Evolutionary conservation across 2,113 vertebrate genomes (phyloP).

Genomic region (Anarrhichthys ocellatus): DNA sequence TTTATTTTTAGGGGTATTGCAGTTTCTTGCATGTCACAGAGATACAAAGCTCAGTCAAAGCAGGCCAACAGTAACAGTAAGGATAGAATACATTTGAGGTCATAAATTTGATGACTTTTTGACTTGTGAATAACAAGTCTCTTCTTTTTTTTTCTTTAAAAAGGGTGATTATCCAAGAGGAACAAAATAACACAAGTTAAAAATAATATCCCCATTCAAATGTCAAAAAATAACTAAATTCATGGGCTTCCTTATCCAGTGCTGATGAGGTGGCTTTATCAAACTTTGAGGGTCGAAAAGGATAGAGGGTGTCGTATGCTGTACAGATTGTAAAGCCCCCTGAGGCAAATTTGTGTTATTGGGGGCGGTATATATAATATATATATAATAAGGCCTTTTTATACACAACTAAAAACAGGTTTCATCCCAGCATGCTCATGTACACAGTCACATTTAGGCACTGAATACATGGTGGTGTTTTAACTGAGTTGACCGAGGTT

Average conservation of each 20-base stretch:
- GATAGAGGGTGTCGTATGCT: background rate
- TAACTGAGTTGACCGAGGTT: no score
- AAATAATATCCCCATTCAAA: background rate
- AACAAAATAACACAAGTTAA: background rate
- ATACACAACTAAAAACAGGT: no score
- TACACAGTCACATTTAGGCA: no score
- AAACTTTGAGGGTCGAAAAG: background rate
- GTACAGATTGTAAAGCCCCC: background rate
- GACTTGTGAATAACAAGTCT: no score
- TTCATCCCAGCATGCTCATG: no score
- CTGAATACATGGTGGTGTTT: no score
- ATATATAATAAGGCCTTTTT: no score
- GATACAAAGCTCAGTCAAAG: background rate
- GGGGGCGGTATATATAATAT: no score
- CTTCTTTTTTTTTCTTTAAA: background rate
- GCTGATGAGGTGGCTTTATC: background rate
- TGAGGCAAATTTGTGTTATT: no score
- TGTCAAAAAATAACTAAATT: background rate
- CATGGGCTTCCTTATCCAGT: background rate
- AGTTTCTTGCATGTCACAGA: background rate
- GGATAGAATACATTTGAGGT: no score
- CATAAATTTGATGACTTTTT: background rate
- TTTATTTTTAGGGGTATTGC: background rate
- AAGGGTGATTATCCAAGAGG: background rate
- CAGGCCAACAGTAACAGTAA: background rate